Evolutionary conservation across 2,888 invertebrate species (phyloP), one percentile per base, ranked within the genome.

Genomic region (Drosophila quinaria): DNA sequence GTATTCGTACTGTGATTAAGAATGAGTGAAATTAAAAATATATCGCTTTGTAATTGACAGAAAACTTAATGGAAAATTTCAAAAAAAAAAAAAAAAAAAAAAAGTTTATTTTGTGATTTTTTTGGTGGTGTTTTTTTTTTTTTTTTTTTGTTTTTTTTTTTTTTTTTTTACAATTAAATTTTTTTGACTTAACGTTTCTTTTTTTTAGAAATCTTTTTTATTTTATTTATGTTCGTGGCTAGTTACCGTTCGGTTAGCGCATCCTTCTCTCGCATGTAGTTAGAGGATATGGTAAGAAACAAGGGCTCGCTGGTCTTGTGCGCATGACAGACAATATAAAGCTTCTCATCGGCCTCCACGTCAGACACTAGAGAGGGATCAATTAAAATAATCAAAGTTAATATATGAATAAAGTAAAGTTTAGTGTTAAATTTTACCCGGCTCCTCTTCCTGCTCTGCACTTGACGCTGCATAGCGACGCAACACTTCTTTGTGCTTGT

Each of bases 191-290:
- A 3, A 35, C 1, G 29, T 35, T 13, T 4, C 5, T 35, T 4
- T 33, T 33, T 33, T 10, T 25, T 25, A 5, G 4, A 5, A 25
- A 5, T n/a, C n/a, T n/a, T n/a, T n/a, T n/a, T n/a, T n/a, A n/a
- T n/a, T n/a, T n/a, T n/a, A n/a, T n/a, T n/a, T n/a, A 31, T 31
- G 10, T 3, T 13, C 6, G 8, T n/a, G 2, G 11, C 9, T 9
- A 47, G 1, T n/a, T 22, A 94, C 90, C 90, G 90, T 74, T 92
- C 92, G 52, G 91, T 94, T 50, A 93, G 87, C 2, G 93, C 88
- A 87, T 94, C 93, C 70, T 93, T 93, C 90, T 94, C 94, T 66
- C 93, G 93, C 41, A 94, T 93, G 72, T 93, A 93, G 42, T 93
- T 94, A 33, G 78, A 90, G 6, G 93, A 94, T 71, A 94, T 91